phyloP scores from a whole-genome alignment of 1,140 invertebrate genomes.

The Triops longicaudatus region DNA sequence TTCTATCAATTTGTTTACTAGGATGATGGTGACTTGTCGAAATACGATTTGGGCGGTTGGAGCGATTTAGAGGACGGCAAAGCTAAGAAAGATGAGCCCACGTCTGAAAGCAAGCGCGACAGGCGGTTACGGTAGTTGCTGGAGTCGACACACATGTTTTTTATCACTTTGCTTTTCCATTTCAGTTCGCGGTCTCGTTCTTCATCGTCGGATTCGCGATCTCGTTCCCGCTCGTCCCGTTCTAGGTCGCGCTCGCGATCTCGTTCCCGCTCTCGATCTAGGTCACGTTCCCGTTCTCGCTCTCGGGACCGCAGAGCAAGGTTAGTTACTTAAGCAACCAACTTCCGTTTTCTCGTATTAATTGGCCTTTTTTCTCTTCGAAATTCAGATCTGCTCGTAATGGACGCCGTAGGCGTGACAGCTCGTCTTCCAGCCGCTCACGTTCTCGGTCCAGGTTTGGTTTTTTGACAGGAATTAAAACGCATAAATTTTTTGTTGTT shows the following conservation, averaged over 20 bases:
- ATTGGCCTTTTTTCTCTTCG: background rate
- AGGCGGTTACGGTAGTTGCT: constrained; percentile 5
- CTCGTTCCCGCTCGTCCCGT: constrained; percentile 20
- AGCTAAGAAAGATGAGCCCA: constrained; percentile 27
- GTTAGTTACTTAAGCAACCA: background rate
- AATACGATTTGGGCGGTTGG: constrained; percentile 69
- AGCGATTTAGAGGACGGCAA: constrained; percentile 45
- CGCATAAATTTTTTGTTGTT: background rate
- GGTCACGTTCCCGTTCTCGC: constrained; percentile 23
- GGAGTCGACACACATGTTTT: background rate
- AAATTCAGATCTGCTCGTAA: constrained; percentile 17
- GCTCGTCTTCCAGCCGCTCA: constrained; percentile 18
- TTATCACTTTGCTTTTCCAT: constrained; percentile 12
- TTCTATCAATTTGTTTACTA: constrained; percentile 33
- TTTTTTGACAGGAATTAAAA: constrained; percentile 15
- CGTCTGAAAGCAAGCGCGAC: background rate
- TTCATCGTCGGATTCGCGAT: constrained; percentile 19
- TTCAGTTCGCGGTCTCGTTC: constrained; percentile 17
- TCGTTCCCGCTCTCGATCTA: constrained; percentile 19
- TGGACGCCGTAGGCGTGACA: background rate
- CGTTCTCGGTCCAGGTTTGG: constrained; percentile 27
- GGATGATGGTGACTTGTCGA: constrained; percentile 67
- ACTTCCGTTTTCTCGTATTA: background rate
- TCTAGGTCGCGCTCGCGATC: constrained; percentile 22
- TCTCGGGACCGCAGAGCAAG: background rate